phyloP scores from a whole-genome alignment of 2,888 invertebrate species.

The Holacanthella duospinosa region DNA sequence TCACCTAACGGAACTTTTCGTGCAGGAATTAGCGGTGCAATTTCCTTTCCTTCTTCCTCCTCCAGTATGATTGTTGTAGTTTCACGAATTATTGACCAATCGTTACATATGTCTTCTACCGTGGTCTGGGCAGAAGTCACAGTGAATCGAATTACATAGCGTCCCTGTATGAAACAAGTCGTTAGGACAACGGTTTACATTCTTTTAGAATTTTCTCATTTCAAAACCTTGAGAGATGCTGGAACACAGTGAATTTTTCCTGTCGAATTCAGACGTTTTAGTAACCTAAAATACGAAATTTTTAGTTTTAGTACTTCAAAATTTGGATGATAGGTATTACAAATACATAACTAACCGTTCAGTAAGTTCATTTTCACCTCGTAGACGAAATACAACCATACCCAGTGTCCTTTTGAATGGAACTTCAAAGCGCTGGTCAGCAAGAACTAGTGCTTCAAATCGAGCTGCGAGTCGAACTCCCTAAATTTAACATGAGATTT shows the following conservation, averaged over 20 bases:
- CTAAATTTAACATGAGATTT: conserved; percentile 43
- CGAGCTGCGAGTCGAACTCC: conserved; percentile 79
- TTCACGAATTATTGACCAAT: conserved; percentile 64
- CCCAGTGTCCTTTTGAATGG: conserved; percentile 75
- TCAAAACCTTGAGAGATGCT: conserved; percentile 66
- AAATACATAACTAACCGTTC: conserved; percentile 58
- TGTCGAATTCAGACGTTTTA: conserved; percentile 75
- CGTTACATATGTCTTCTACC: conserved; percentile 52
- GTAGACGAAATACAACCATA: conserved; percentile 81
- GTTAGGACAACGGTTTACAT: too few species aligned
- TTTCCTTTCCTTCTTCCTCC: conserved; percentile 48
- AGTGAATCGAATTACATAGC: conserved; percentile 57
- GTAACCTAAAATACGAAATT: conserved; percentile 44
- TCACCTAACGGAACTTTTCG: conserved; percentile 48
- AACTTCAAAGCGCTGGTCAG: conserved; percentile 79
- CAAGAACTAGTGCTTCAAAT: conserved; percentile 73
- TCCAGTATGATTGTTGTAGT: conserved; percentile 60
- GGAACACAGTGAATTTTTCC: conserved; percentile 91
- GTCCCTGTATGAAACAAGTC: conserved; percentile 20
- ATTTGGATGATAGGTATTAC: neutral
- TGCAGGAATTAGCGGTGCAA: conserved; percentile 40
- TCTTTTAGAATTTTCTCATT: neutral
- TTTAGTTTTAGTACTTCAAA: neutral
- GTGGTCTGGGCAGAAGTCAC: conserved; percentile 76
- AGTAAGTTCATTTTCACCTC: conserved; percentile 64